Percentiles rank a stretch among this genome's conserved stretches.
Evolutionary conservation across 2,113 vertebrate genomes (phyloP).

Genomic region (Pavo muticus): DNA sequence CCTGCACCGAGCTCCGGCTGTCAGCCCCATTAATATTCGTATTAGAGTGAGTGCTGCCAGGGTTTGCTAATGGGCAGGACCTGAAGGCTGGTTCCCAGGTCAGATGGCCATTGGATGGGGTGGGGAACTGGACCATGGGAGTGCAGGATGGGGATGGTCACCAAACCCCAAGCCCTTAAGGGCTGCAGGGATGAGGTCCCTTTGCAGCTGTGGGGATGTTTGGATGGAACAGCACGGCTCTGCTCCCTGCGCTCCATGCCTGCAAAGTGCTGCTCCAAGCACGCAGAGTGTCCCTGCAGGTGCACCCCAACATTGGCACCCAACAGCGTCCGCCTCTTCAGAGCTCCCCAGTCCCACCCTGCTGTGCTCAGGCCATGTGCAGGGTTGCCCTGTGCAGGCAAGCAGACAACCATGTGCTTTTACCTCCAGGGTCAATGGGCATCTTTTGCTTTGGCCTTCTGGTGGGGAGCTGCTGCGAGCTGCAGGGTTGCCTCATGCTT

Average conservation of each 20-base stretch:
- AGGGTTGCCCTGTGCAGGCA: not conserved
- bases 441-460: not conserved
- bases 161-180: accelerated
- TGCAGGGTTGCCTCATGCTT: not conserved
- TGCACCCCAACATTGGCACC: not conserved
- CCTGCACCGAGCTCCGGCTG: not conserved
- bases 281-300: not conserved
- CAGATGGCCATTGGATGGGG: too few relatives aligned
- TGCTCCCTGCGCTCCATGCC: not conserved
- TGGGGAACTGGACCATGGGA: not conserved
- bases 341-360: not conserved
- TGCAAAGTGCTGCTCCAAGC: not conserved
- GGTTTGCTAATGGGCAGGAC: not conserved
- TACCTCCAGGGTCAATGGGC: not conserved
- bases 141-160: not conserved
- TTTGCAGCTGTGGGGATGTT: accelerated
- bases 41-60: not conserved
- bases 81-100: accelerated
- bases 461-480: not conserved
- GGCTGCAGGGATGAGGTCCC: accelerated
- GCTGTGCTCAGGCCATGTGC: not conserved
- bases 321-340: not conserved
- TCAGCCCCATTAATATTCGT: not conserved
- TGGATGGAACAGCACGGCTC: not conserved
- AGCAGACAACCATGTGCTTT: too few relatives aligned